Evolutionary conservation across 2,888 invertebrate species (phyloP).

Genomic region (Flexamia atlantica): DNA sequence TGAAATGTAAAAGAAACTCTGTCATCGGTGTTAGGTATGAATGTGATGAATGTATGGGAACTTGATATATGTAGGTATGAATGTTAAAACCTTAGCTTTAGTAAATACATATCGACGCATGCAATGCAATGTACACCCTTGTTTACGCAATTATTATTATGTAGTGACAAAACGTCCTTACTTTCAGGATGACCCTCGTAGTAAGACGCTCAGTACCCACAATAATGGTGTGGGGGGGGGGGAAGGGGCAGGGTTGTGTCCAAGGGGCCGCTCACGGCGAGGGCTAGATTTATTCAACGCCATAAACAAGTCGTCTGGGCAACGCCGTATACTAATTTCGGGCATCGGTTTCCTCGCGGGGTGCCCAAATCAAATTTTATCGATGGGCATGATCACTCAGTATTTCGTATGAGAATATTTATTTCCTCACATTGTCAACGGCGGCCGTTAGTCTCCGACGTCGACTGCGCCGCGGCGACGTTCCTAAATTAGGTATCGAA

Average conservation of each 20-base stretch:
- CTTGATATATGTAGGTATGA: too few species aligned
- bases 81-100: too few species aligned
- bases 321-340: constrained; percentile 29
- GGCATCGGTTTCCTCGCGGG: constrained; percentile 28
- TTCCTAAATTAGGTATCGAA: background rate
- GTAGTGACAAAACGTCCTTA: too few species aligned
- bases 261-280: background rate
- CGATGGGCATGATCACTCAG: constrained; percentile 4
- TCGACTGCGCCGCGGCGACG: background rate
- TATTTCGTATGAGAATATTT: background rate
- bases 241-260: background rate
- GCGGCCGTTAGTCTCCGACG: background rate
- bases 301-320: constrained; percentile 22
- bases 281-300: constrained; percentile 2
- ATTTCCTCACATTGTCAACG: constrained; percentile 34
- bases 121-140: too few species aligned
- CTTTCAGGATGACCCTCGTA: too few species aligned
- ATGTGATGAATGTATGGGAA: too few species aligned
- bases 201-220: too few species aligned
- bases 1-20: too few species aligned
- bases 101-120: too few species aligned
- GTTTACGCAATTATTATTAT: too few species aligned
- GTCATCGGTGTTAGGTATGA: too few species aligned
- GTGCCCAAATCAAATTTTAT: constrained; percentile 31
- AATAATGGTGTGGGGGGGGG: background rate